Base-by-base conservation (phyloP, 2,888 invertebrate genomes). In the Coenonympha glycerion region DNA sequence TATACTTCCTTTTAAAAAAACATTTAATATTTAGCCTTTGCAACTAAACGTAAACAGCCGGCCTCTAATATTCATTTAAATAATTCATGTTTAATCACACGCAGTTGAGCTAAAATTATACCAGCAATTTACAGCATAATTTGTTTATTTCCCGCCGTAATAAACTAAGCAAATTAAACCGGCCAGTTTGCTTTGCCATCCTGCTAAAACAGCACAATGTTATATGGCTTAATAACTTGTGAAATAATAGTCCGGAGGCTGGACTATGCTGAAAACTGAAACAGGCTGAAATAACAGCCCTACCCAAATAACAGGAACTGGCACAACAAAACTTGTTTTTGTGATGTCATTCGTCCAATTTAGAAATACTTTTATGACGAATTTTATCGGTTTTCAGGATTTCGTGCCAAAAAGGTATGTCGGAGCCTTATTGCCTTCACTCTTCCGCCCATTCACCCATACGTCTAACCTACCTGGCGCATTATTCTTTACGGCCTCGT, bases 241-340 rank as follows among this genome's bases (percentile, higher is more conserved):
- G 41, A 18, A 39, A 39, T 39, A 39, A 41, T 41, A 41, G 30
- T 30, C 41, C 8, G 30, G 6, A 28, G 30, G 28, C 18, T 28
- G 11, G 2, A 16, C 28, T 18, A 11, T 30, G 30, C 30, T 41
- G 41, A 28, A 41, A 41, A 39, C 22, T 22, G 19, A 18, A 41
- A 41, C 18, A 41, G 19, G 18, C 30, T 30, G 37, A 47, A 53
- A 49, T 47, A 49, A 53, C 41, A 47, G 16, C 41, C 53, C 46
- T 22, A 26, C 36, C 31, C 26, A n/a, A n/a, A n/a, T n/a, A n/a
- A n/a, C n/a, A n/a, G n/a, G n/a, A n/a, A n/a, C n/a, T 9, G 30
- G 6, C 28, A 41, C 11, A 30, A 19, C 11, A 8, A n/a, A 13
- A 13, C 41, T 41, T 22, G 39, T 22, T 24, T 39, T 8, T 34